These are phyloP conservation scores for zebrafish (Danio rerio) DNA, from an alignment of 2,113 vertebrate species.

Conservation along the genomic window DNA sequence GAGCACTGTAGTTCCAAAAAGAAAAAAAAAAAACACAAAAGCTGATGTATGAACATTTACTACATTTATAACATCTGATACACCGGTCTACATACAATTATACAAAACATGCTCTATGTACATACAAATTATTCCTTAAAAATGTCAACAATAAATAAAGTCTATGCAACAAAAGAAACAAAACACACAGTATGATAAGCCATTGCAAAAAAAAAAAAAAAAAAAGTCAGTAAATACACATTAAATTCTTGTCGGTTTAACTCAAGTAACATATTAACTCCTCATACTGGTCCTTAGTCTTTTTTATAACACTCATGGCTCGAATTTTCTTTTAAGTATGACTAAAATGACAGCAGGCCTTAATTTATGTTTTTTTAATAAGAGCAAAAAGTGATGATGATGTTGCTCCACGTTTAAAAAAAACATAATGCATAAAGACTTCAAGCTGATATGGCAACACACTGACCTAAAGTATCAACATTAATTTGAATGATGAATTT, in stretches of 20 bases:
- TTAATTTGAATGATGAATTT: background rate
- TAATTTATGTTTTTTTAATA: background rate
- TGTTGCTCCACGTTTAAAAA: background rate
- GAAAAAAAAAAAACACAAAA: too few species aligned
- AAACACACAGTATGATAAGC: background rate
- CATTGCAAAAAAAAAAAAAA: background rate
- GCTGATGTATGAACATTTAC: conserved; percentile 23
- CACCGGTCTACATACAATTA: conserved; percentile 42
- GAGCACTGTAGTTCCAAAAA: too few species aligned
- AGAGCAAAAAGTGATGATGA: background rate
- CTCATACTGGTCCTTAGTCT: background rate
- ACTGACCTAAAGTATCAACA: background rate
- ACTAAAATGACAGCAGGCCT: background rate
- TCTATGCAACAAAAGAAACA: conserved; percentile 5
- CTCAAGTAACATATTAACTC: background rate
- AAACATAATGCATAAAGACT: background rate
- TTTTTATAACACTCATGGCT: background rate
- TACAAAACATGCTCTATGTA: conserved; percentile 54
- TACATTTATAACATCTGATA: conserved; percentile 20
- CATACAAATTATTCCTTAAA: conserved; percentile 26
- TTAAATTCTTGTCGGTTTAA: background rate
- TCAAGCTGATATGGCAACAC: background rate
- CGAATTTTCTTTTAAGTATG: background rate
- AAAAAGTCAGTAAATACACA: background rate
- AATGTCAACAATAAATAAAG: conserved; percentile 48